These are phyloP conservation scores for Monopis laevigella DNA, from an alignment of 2,888 invertebrate genomes.

Conservation along the genomic window DNA sequence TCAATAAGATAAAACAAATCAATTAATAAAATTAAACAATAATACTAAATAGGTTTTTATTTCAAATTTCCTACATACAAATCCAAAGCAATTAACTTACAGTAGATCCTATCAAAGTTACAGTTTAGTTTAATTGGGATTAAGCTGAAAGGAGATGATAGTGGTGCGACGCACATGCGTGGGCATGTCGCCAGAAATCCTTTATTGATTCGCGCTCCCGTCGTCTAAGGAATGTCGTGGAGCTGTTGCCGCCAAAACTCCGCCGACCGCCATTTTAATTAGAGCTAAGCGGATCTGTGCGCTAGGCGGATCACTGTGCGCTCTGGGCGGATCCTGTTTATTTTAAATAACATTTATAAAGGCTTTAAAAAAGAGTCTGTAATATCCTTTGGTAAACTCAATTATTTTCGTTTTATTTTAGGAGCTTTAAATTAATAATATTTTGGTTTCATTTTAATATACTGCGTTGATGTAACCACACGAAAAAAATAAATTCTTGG, in stretches of 20 bases:
- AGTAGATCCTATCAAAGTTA: too few relatives aligned
- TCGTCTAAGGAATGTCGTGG: slow-evolving; percentile 61
- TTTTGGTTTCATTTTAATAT: too few relatives aligned
- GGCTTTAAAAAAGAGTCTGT: slow-evolving; percentile 5
- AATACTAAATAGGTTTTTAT: too few relatives aligned
- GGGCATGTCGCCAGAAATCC: slow-evolving; percentile 66
- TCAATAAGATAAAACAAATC: too few relatives aligned
- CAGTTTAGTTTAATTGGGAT: too few relatives aligned
- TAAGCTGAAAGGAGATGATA: slow-evolving; percentile 1
- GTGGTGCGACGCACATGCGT: slow-evolving; percentile 60
- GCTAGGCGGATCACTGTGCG: slow-evolving; percentile 45
- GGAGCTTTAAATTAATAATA: too few relatives aligned
- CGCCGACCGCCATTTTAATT: slow-evolving; percentile 43
- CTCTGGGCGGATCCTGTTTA: slow-evolving; percentile 33
- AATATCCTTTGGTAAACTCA: too few relatives aligned
- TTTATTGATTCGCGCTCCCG: slow-evolving; percentile 66
- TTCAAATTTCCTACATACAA: too few relatives aligned
- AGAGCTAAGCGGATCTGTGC: slow-evolving; percentile 42
- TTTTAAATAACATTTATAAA: slow-evolving; percentile 28
- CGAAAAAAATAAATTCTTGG: too few relatives aligned
- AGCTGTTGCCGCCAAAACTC: slow-evolving; percentile 55
- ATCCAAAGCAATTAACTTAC: too few relatives aligned
- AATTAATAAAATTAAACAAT: too few relatives aligned
- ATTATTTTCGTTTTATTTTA: neutral
- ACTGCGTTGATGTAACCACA: too few relatives aligned